Evolutionary conservation across 30 jellyfish, hydroid and myxozoan species (phyloP).

Genomic region (Pelagia noctiluca): DNA sequence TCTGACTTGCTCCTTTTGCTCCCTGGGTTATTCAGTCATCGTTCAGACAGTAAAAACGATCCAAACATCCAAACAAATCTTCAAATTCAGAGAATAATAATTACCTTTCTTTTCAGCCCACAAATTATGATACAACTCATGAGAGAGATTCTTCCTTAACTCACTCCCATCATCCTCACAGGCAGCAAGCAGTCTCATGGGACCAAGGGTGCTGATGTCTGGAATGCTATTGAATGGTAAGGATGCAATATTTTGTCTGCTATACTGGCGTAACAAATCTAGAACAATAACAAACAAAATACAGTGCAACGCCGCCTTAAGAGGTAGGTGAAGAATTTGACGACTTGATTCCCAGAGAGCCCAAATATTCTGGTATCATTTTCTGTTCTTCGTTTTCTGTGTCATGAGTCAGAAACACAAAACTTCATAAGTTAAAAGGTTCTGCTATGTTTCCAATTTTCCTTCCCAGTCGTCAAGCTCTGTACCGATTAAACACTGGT

Average conservation of each 20-base stretch:
- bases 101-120: conserved; percentile 93
- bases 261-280: conserved; percentile 80
- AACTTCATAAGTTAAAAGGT: too few species aligned
- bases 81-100: background rate
- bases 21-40: too few species aligned
- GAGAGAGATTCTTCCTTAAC: conserved; percentile 71
- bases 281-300: background rate
- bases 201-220: conserved; percentile 75
- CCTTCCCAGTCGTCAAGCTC: too few species aligned
- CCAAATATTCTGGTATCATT: too few species aligned
- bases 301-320: background rate
- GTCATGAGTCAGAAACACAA: too few species aligned
- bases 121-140: conserved; percentile 71
- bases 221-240: conserved; percentile 76
- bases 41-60: too few species aligned
- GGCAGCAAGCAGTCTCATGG: conserved; percentile 93
- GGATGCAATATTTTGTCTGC: conserved; percentile 74
- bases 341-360: too few species aligned
- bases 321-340: too few species aligned
- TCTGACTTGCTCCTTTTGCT: too few species aligned
- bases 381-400: too few species aligned
- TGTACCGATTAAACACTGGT: too few species aligned
- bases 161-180: conserved; percentile 81
- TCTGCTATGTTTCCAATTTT: too few species aligned
- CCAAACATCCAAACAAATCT: background rate